Percentiles rank a stretch among this genome's conserved stretches.
These are phyloP conservation scores for Rhincodon typus DNA, from an alignment of 2,797 vertebrate genomes.

Conservation along the genomic window DNA sequence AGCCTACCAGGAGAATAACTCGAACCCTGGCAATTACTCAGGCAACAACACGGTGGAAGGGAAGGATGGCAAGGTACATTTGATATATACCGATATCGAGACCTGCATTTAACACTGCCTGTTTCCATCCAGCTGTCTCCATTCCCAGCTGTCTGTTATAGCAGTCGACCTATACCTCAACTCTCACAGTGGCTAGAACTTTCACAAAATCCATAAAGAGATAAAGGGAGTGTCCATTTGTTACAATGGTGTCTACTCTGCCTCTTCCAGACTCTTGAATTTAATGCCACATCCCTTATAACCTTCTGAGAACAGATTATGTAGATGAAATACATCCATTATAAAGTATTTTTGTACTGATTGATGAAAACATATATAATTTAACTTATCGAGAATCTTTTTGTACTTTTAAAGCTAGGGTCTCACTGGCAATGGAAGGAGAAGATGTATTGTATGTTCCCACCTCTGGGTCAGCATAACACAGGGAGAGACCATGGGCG, in stretches of 20 bases:
- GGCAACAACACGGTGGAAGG: slow-evolving; percentile 93
- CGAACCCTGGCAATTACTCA: slow-evolving; percentile 92
- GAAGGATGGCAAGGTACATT: slow-evolving; percentile 99
- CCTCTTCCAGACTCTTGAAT: not conserved
- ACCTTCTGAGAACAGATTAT: not conserved
- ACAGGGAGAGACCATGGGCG: not conserved
- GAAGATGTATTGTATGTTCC: not conserved
- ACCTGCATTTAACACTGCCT: slow-evolving; percentile 76
- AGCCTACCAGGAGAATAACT: slow-evolving; percentile 97
- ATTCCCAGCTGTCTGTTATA: slow-evolving; percentile 49
- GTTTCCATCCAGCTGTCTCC: slow-evolving; percentile 44
- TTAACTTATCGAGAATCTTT: not conserved
- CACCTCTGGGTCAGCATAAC: not conserved
- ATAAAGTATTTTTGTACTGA: slow-evolving; percentile 1
- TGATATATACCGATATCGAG: slow-evolving; percentile 84
- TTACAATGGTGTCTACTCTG: slow-evolving; percentile 33
- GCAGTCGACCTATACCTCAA: slow-evolving; percentile 56
- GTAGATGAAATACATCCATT: not conserved
- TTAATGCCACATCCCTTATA: not conserved
- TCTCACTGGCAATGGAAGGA: not conserved
- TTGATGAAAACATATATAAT: not conserved
- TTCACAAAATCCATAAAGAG: not conserved
- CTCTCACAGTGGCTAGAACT: slow-evolving; percentile 36
- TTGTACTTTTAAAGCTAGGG: not conserved
- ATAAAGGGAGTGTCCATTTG: not conserved